Evolutionary conservation across 2,888 invertebrate genomes (phyloP), one percentile per base, ranked within the genome.

Genomic region (Mechanitis messenoides): DNA sequence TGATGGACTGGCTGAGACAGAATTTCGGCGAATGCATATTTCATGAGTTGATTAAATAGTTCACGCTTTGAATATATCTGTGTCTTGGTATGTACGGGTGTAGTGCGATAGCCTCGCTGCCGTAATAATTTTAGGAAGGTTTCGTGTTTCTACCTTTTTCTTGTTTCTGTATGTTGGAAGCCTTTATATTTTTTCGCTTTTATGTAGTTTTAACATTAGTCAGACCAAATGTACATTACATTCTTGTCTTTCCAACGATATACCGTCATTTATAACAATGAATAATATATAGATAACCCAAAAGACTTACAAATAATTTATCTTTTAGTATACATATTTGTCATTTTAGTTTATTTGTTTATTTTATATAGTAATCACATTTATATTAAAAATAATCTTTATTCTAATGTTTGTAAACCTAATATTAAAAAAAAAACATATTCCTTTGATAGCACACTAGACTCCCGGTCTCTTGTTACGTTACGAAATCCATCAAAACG

Each of bases 41-140:
- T 85, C 87, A 87, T 88, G 88, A 88, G 83, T 85, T 87, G 87
- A 87, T 87, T 87, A 88, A 89, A 89, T 89, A 89, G 87, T 87
- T 89, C 81, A 80, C 84, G 83, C 84, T 85, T 81, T 82, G 81
- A 79, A 85, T 82, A 83, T 78, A 75, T 69, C 69, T 69, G 64
- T 64, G 63, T 60, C 64, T 64, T 66, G 63, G 76, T 79, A 74
- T 76, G 76, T 78, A 76, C 75, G 74, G 74, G 71, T 71, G 65
- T 55, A 59, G 69, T 70, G 72, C 71, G 74, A 76, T 74, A 76
- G 75, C 75, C 75, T 73, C 75, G 78, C 71, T 63, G 70, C 74
- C 76, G 79, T 72, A 71, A 71, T 71, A 71, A 72, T 72, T 71
- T 66, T 60, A 65, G 66, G 63, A 68, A 64, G 69, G 66, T 69